Conservation (phyloP, 2,888 invertebrate genomes). For the Heliconius ismenius region DNA sequence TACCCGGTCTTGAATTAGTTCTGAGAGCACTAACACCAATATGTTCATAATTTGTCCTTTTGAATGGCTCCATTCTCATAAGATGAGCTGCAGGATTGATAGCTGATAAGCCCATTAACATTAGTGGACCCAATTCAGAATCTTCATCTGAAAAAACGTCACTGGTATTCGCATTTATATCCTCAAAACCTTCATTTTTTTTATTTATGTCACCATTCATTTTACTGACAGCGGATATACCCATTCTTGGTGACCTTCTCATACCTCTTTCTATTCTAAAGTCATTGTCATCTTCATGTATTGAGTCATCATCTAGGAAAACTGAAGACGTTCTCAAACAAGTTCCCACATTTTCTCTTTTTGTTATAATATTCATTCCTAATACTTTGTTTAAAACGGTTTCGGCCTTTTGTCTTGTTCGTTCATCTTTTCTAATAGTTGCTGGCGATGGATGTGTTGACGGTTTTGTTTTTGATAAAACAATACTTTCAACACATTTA, state of each 20-base stretch:
- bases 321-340: constrained; percentile 74
- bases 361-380: constrained; percentile 76
- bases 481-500: constrained; percentile 76
- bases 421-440: constrained; percentile 69
- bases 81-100: constrained; percentile 84
- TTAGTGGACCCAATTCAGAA: constrained; percentile 83
- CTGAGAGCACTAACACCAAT: constrained; percentile 56
- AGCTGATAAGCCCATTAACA: constrained; percentile 85
- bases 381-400: constrained; percentile 75
- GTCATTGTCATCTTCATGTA: constrained; percentile 71
- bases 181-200: constrained; percentile 69
- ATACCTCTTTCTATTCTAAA: constrained; percentile 73
- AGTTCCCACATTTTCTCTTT: constrained; percentile 71
- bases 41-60: constrained; percentile 51
- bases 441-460: constrained; percentile 68
- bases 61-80: constrained; percentile 83
- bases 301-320: constrained; percentile 73
- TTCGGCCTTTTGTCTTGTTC: constrained; percentile 77
- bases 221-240: constrained; percentile 74
- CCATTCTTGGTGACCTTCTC: constrained; percentile 74
- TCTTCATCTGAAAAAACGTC: constrained; percentile 81
- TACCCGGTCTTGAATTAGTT: constrained; percentile 75
- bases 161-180: constrained; percentile 64
- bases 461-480: constrained; percentile 68
- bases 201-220: constrained; percentile 77